Percentiles rank a stretch among this genome's conserved stretches.
These are phyloP conservation scores for Drosophila nannoptera DNA, from an alignment of 1,140 invertebrate genomes.

Conservation along the genomic window DNA sequence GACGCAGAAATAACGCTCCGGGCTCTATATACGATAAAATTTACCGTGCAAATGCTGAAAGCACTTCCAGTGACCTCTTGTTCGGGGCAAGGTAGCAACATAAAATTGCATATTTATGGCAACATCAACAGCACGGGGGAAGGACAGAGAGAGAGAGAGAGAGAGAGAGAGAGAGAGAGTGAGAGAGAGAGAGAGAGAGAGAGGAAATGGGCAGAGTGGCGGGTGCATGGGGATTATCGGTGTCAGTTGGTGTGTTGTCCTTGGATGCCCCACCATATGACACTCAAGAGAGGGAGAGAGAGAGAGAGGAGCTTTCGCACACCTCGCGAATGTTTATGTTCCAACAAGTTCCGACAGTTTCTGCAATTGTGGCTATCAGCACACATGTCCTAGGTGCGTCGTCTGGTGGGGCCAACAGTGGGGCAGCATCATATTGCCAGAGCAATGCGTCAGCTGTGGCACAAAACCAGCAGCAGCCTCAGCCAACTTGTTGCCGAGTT, in stretches of 20 bases:
- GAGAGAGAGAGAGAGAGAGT: background rate
- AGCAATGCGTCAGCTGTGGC: constrained; percentile 24
- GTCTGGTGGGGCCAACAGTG: background rate
- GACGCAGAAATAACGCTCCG: background rate
- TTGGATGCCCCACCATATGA: constrained; percentile 4
- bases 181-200: background rate
- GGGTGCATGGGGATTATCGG: constrained; percentile 11
- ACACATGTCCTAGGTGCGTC: constrained; percentile 20
- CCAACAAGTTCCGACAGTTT: constrained; percentile 5
- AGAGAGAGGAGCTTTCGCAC: constrained; percentile 22
- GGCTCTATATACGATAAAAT: background rate
- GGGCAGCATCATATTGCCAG: constrained; percentile 29
- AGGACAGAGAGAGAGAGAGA: background rate
- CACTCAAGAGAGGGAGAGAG: constrained; percentile 3
- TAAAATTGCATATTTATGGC: constrained; percentile 61
- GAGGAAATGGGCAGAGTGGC: background rate
- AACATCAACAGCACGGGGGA: background rate
- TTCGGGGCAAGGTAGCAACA: constrained; percentile 18
- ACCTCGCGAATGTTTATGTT: background rate
- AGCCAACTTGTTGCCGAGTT: constrained; percentile 41
- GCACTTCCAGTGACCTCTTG: constrained; percentile 20
- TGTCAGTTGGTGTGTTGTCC: constrained; percentile 34
- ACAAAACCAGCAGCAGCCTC: constrained; percentile 4
- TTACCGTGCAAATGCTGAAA: constrained; percentile 8
- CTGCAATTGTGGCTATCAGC: constrained; percentile 19